Evolutionary conservation across 2,888 invertebrate species (phyloP), one percentile per base, ranked within the genome.

Genomic region (Girardia tigrina): DNA sequence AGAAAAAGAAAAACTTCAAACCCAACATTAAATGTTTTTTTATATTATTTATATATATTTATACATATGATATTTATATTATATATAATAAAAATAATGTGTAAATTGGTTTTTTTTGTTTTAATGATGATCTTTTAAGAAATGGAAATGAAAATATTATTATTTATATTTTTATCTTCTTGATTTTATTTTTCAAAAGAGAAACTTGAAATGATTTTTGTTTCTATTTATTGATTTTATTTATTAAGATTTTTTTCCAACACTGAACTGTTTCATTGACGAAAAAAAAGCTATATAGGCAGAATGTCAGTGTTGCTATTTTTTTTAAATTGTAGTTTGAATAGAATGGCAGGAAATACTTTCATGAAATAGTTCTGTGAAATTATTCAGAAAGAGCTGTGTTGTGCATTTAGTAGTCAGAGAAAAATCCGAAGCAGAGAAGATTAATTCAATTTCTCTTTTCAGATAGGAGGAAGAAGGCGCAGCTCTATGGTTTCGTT

Each of bases 281-380:
- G 56, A 56, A 23, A 56, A 56, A n/a, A n/a, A n/a, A n/a, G n/a
- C n/a, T 56, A n/a, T 56, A 56, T 56, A 56, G 56, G 56, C 56
- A 56, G 56, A 56, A 56, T 56, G n/a, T 56, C 56, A 56, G 56
- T 56, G 56, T 56, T 56, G 56, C 56, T 56, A 56, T 12, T 12
- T 56, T 56, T 56, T 4, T 12, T 56, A 56, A 56, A 56, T 12
- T 12, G n/a, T 56, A 12, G 56, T 56, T 56, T 56, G 56, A 56
- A 56, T 56, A 56, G 56, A 56, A 56, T 56, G 56, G 56, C 56
- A 56, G 56, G 56, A 56, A 56, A 56, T 56, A 56, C 56, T 56
- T 56, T 56, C 56, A 56, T 56, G 56, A 56, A 56, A 56, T 56
- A 56, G 56, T 56, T 56, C 56, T 56, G 56, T n/a, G 56, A 56